Evolutionary conservation across 2,113 vertebrate genomes (phyloP).

Genomic region (Scytalopus superciliaris): DNA sequence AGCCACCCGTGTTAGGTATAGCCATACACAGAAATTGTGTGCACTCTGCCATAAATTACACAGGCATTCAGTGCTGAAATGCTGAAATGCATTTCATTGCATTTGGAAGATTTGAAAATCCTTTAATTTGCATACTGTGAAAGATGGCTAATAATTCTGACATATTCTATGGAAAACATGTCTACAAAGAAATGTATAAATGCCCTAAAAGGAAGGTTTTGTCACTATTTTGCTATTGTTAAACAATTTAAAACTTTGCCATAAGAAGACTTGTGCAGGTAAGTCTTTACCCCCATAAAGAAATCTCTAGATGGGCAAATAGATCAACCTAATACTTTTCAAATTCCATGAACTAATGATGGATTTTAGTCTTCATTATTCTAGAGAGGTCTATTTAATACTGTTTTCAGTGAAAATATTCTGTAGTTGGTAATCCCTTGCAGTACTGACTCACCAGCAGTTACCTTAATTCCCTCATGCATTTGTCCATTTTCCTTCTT

Average conservation of each 20-base stretch:
- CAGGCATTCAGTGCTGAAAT: background rate
- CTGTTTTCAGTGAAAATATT: conserved; percentile 11
- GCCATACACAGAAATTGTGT: background rate
- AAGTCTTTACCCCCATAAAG: background rate
- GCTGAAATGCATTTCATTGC: background rate
- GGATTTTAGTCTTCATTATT: background rate
- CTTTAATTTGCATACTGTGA: conserved; percentile 3
- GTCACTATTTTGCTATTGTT: background rate
- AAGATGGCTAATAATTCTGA: conserved; percentile 2
- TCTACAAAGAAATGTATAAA: background rate
- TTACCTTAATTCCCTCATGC: background rate
- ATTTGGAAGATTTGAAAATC: background rate
- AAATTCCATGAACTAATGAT: background rate
- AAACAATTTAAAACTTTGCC: background rate
- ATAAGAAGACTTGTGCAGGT: background rate
- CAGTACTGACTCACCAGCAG: background rate
- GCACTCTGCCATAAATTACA: conserved; percentile 1
- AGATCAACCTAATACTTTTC: background rate
- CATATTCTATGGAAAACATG: background rate
- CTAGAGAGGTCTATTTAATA: background rate
- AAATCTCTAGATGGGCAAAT: background rate
- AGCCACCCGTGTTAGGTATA: background rate
- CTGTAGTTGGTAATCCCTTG: background rate
- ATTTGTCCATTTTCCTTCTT: background rate
- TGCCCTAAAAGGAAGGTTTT: background rate